Evolutionary conservation across 2,888 invertebrate species (phyloP).

Genomic region (Luperina testacea): DNA sequence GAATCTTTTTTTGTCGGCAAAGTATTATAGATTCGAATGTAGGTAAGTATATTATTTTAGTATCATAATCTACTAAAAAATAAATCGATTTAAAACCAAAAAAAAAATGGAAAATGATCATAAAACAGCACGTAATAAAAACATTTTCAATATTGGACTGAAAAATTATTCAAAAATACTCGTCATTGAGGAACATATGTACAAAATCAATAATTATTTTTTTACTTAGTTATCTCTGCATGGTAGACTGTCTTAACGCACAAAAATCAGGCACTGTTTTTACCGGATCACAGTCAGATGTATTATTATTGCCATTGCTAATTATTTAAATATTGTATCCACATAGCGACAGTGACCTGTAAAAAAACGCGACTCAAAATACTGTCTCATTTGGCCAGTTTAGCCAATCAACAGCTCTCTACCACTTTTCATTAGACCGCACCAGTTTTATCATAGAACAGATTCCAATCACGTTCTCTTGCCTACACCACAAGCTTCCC

Average conservation of each 20-base stretch:
- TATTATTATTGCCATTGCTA: neutral
- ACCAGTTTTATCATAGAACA: neutral
- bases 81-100: neutral
- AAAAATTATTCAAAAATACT: slow-evolving; percentile 10
- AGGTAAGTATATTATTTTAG: neutral
- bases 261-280: neutral
- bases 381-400: neutral
- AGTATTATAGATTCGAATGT: slow-evolving; percentile 1
- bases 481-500: slow-evolving; percentile 68
- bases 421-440: too few relatives aligned
- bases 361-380: neutral
- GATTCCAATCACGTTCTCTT: neutral
- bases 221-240: slow-evolving; percentile 9
- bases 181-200: neutral
- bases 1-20: neutral
- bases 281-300: neutral
- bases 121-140: slow-evolving; percentile 2
- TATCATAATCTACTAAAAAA: neutral
- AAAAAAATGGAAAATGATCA: neutral
- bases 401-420: neutral
- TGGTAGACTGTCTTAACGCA: neutral
- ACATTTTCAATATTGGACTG: slow-evolving; percentile 7
- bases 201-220: neutral
- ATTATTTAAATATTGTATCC: neutral
- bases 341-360: neutral